These are phyloP conservation scores for Chaetura pelagica DNA, from an alignment of 2,113 vertebrate species.

Conservation along the genomic window DNA sequence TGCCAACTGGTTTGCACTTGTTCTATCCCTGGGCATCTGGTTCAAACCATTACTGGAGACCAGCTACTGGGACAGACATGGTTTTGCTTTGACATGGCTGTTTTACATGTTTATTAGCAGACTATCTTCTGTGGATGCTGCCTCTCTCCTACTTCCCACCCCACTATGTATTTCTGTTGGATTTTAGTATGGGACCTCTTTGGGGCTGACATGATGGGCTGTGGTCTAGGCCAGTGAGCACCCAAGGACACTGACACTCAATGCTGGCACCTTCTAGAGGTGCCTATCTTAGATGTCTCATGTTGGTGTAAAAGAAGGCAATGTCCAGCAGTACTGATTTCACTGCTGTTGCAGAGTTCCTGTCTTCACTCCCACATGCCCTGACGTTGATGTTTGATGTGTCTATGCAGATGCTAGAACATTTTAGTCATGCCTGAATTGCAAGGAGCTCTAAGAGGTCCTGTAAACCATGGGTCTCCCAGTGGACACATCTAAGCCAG, in stretches of 20 bases:
- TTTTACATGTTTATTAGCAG: not conserved
- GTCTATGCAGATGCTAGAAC: not conserved
- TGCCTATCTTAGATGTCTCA: not conserved
- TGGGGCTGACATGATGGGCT: not conserved
- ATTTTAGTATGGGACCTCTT: not conserved
- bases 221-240: not conserved
- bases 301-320: not conserved
- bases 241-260: not conserved
- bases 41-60: not conserved
- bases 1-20: not conserved
- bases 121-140: not conserved
- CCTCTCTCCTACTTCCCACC: not conserved
- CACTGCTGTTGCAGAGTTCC: not conserved
- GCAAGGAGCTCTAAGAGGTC: not conserved
- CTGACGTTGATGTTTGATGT: not conserved
- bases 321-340: not conserved
- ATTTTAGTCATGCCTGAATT: not conserved
- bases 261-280: not conserved
- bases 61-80: not conserved
- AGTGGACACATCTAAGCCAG: accelerated
- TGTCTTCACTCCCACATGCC: not conserved
- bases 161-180: not conserved
- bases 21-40: not conserved
- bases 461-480: not conserved
- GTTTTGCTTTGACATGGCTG: not conserved